Evolutionary conservation across 2,797 vertebrate genomes (phyloP).

Genomic region (Orientallactaga sibirica): DNA sequence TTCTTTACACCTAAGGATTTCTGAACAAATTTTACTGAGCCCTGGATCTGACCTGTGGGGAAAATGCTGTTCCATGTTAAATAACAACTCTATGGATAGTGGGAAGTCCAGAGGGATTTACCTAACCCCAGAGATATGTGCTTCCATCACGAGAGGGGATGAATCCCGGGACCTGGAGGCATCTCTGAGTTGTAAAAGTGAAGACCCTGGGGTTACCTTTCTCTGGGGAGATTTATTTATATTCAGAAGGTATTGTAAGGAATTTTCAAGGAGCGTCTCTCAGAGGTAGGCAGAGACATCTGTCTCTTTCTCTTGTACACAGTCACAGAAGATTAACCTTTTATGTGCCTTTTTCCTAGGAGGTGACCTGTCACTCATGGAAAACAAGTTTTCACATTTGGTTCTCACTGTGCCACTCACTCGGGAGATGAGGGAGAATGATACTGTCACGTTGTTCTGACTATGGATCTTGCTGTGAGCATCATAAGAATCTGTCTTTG

Average conservation of each 20-base stretch:
- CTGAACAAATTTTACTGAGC: slow-evolving; percentile 56
- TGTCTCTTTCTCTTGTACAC: slow-evolving; percentile 9
- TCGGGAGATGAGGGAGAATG: background rate
- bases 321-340: background rate
- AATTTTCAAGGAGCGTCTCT: slow-evolving; percentile 42
- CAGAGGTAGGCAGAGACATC: slow-evolving; percentile 5
- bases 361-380: background rate
- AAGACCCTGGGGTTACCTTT: slow-evolving; percentile 63
- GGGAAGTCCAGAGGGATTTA: slow-evolving; percentile 59
- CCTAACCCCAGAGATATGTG: slow-evolving; percentile 44
- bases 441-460: background rate
- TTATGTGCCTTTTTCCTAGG: background rate
- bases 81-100: slow-evolving; percentile 59
- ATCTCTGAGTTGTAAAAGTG: slow-evolving; percentile 66
- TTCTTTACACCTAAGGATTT: slow-evolving; percentile 43
- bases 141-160: slow-evolving; percentile 59
- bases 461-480: slow-evolving; percentile 31
- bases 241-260: slow-evolving; percentile 66
- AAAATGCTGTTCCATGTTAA: slow-evolving; percentile 37
- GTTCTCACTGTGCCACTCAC: background rate
- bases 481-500: slow-evolving; percentile 37
- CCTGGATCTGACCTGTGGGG: slow-evolving; percentile 44
- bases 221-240: slow-evolving; percentile 73
- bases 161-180: slow-evolving; percentile 55
- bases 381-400: slow-evolving; percentile 35